Base-by-base conservation (phyloP, 2,797 vertebrate species). In the Micropoecilia bifurca region DNA sequence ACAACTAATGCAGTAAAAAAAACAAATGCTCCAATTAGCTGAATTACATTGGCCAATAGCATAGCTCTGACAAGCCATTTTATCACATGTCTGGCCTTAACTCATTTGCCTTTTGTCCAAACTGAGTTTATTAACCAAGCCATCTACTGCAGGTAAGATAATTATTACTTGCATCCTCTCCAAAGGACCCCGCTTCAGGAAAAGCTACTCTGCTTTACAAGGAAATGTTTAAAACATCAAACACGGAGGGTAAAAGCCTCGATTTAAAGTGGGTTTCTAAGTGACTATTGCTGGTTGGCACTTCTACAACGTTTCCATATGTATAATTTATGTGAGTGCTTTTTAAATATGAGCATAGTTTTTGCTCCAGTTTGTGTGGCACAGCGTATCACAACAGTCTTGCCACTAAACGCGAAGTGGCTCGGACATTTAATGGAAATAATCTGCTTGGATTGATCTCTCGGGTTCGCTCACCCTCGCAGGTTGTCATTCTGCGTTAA, bases 351-450 rank as follows among this genome's bases (percentile, higher is more conserved):
- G 75, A 75, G 72, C 76, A 71, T 46, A 46, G 68, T 46, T 71
- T 59, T 74, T 61, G 71, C 83, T 50, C 33, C 86, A 81, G 10
- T 30, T 50, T 57, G 25, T 72, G 81, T 75, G 73, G 73, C 82
- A 85, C 83, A 73, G 6, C 63, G 82, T 80, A 68, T 85, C 83
- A 77, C 53, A 78, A 77, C 72, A 63, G 80, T 79, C 41, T 69
- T 90, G 89, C 83, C 75, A 50, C 4, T 80, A 76, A 88, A 86
- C 80, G 79, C 87, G 78, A 88, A 84, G 76, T 69, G 50, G 85
- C 83, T 86, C 72, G 84, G 85, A 84, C 86, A 82, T 89, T 88
- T 88, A 85, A 83, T 89, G 81, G 77, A 68, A 86, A 82, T 80
- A 75, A 82, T 87, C 61, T 81, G 25, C 16, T 46, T 84, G 74